A percentile compares a stretch with the other conserved stretches of the same genome.
These are phyloP conservation scores for Dryobates pubescens DNA, from an alignment of 2,797 vertebrate species.

Conservation along the genomic window DNA sequence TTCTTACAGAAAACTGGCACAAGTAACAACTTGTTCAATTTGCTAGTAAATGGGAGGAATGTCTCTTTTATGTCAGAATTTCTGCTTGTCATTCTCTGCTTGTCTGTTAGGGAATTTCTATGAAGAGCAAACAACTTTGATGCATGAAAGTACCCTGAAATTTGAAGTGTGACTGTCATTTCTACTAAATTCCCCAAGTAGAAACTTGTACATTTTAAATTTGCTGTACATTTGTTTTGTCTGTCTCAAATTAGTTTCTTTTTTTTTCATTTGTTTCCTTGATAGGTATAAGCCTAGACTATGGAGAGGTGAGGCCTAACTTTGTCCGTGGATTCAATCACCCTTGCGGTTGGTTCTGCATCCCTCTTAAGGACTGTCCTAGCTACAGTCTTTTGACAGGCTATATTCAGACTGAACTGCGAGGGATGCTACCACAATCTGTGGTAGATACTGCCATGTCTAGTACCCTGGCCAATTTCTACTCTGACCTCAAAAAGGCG, in stretches of 20 bases:
- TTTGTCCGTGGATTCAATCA: constrained; percentile 87
- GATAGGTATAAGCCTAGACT: constrained; percentile 82
- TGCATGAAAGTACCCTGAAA: background rate
- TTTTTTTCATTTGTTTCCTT: constrained; percentile 27
- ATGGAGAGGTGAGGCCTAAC: constrained; percentile 71
- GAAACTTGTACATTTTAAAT: background rate
- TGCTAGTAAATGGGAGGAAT: background rate
- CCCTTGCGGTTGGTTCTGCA: constrained; percentile 88
- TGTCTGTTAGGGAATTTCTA: background rate
- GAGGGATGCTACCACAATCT: constrained; percentile 84
- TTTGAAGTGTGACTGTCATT: background rate
- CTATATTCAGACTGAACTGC: constrained; percentile 87
- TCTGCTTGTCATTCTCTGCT: background rate
- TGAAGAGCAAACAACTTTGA: background rate
- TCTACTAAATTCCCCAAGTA: background rate
- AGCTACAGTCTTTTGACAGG: constrained; percentile 83
- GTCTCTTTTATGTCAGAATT: background rate
- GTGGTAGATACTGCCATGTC: constrained; percentile 86
- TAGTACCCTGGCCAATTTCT: constrained; percentile 81
- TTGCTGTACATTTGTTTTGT: background rate
- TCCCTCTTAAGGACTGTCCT: constrained; percentile 75
- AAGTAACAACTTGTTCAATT: background rate
- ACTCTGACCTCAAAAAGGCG: constrained; percentile 80
- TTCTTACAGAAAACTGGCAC: background rate
- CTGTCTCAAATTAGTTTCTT: background rate